Percentiles rank a stretch among this genome's conserved stretches.
These are phyloP conservation scores for Drosophila elegans DNA, from an alignment of 1,140 invertebrate species.

Conservation along the genomic window DNA sequence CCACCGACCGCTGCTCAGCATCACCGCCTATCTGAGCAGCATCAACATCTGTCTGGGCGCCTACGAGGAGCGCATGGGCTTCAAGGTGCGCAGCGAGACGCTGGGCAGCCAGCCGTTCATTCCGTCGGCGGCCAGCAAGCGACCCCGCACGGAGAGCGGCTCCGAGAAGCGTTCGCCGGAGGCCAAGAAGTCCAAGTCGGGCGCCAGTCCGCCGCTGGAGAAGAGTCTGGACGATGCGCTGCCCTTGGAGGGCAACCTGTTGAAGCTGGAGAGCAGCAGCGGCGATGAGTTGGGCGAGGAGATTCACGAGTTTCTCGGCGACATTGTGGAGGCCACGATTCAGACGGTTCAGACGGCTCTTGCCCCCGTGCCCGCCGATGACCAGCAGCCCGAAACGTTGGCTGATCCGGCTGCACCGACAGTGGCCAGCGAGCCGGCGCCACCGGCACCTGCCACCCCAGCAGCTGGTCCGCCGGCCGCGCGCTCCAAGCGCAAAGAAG, in stretches of 20 bases:
- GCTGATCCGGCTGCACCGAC: neutral
- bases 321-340: neutral
- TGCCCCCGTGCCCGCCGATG: neutral
- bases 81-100: conserved; percentile 86
- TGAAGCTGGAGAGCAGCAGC: conserved; percentile 66
- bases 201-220: conserved; percentile 38
- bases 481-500: conserved; percentile 60
- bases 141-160: conserved; percentile 86
- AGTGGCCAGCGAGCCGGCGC: neutral
- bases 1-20: conserved; percentile 89
- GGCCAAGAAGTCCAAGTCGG: conserved; percentile 72
- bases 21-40: conserved; percentile 90
- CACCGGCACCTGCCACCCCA: conserved; percentile 6
- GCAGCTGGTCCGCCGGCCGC: conserved; percentile 4
- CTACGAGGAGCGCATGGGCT: conserved; percentile 89
- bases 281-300: conserved; percentile 75
- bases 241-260: conserved; percentile 2
- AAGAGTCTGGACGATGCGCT: conserved; percentile 53
- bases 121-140: conserved; percentile 75
- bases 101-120: conserved; percentile 36
- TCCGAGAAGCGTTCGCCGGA: conserved; percentile 85
- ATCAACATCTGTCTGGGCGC: conserved; percentile 90
- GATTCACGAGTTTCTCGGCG: conserved; percentile 57
- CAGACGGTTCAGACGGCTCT: neutral
- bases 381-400: neutral